These are phyloP conservation scores for Ectobius pallidus DNA, from an alignment of 2,888 invertebrate genomes.

Conservation along the genomic window DNA sequence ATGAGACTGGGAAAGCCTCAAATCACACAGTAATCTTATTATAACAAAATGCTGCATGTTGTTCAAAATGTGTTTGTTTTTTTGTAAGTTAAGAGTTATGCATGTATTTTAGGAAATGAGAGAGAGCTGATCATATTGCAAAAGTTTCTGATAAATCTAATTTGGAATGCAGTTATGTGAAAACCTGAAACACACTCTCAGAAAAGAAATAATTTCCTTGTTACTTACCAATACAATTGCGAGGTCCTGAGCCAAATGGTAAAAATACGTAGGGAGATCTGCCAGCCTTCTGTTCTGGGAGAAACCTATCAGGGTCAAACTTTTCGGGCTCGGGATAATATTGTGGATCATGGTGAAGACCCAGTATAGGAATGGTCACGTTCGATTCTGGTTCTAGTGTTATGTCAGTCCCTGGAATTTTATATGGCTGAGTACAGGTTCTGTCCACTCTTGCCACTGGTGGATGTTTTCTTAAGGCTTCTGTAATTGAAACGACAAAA, in stretches of 20 bases:
- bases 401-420: conserved; percentile 57
- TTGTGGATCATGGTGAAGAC: conserved; percentile 48
- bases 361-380: conserved; percentile 51
- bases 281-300: conserved; percentile 44
- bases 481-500: too few relatives aligned
- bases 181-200: too few relatives aligned
- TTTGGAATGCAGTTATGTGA: too few relatives aligned
- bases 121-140: too few relatives aligned
- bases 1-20: too few relatives aligned
- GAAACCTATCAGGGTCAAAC: conserved; percentile 50
- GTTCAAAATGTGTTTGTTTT: too few relatives aligned
- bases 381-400: conserved; percentile 57
- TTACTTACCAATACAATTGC: conserved; percentile 60
- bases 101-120: too few relatives aligned
- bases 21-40: too few relatives aligned
- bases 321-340: conserved; percentile 49
- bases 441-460: conserved; percentile 62
- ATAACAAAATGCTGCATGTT: too few relatives aligned
- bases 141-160: too few relatives aligned
- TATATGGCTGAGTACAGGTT: conserved; percentile 61
- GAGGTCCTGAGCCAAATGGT: conserved; percentile 54
- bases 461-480: conserved; percentile 65
- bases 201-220: too few relatives aligned
- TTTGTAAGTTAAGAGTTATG: too few relatives aligned
- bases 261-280: conserved; percentile 46